Evolutionary conservation across 2,113 vertebrate genomes (phyloP).

Genomic region (Podarcis raffonei): DNA sequence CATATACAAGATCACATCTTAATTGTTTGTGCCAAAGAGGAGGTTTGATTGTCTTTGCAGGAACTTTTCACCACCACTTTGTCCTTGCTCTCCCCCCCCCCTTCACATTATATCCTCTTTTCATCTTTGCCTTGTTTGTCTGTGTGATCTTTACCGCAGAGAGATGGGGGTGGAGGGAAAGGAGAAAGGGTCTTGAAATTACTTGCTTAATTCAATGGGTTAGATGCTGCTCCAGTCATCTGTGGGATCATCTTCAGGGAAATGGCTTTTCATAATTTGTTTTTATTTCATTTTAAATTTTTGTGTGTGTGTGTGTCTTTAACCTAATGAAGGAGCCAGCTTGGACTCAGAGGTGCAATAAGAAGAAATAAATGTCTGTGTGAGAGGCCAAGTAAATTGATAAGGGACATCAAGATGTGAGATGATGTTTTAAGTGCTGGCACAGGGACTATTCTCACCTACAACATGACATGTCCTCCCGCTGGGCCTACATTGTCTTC

Average conservation of each 20-base stretch:
- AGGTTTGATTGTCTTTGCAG: slow-evolving; percentile 40
- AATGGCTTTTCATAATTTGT: not conserved
- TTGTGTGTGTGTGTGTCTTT: not conserved
- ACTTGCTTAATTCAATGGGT: slow-evolving; percentile 1
- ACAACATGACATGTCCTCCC: too few relatives aligned
- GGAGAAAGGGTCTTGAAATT: slow-evolving; percentile 25
- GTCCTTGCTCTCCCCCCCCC: not conserved
- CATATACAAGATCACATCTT: slow-evolving; percentile 27
- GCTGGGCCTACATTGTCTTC: not conserved
- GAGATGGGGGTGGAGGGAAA: not conserved
- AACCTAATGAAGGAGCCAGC: not conserved
- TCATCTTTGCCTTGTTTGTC: slow-evolving; percentile 29
- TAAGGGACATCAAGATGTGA: too few relatives aligned
- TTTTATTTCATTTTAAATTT: not conserved
- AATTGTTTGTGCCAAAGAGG: slow-evolving; percentile 33
- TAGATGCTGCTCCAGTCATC: not conserved
- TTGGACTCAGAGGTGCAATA: not conserved
- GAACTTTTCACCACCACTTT: slow-evolving; percentile 15
- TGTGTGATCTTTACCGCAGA: slow-evolving; percentile 22
- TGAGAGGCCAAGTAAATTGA: not conserved
- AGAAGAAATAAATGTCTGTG: not conserved
- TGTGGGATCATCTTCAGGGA: slow-evolving; percentile 8
- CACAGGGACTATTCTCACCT: not conserved
- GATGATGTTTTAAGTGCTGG: not conserved
- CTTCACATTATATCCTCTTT: slow-evolving; percentile 7